Base-by-base conservation (phyloP, 2,113 vertebrate genomes). In the Epinephelus lanceolatus region DNA sequence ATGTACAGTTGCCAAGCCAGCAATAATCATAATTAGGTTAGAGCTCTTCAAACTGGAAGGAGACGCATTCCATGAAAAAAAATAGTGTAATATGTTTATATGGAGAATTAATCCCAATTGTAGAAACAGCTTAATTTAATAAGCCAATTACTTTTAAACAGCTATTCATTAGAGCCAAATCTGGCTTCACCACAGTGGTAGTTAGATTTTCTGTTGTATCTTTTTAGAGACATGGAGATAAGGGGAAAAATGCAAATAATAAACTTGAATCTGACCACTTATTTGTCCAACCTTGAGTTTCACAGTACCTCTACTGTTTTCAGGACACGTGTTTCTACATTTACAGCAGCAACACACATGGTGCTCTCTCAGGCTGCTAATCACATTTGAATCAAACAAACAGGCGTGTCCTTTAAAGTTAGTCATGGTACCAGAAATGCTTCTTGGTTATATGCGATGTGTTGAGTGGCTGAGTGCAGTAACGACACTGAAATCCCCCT, bases 41-140 rank as follows among this genome's bases (percentile, higher is more conserved):
- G 66, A 76, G 83, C 59, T 65, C 49, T 62, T 86, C 49, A 56
- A 63, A 71, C 70, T 85, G 55, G 33, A 84, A 60, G 71, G 75
- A 70, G 68, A 83, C 66, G 4, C 71, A 83, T 83, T 65, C 72
- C 62, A 80, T 84, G 82, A 69, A 87, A 70, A 70, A 37, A 80
- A 69, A 30, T 60, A 59, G 63, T 18, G 0, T 84, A 91, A 86
- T 78, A 19, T 86, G 86, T 90, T 93, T 86, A 88, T 88, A 51
- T 80, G 69, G 40, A 45, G 21, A 88, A 90, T 94, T 55, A 92
- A 73, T 86, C 52, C 70, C 63, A 77, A 76, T 79, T 88, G 71
- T 23, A 27, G 70, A 76, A 84, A 85, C 61, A 53, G 71, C 27
- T 80, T 88, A 67, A 91, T 92, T 91, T 55, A 71, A 87, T 92